These are phyloP conservation scores for Epinephelus malabaricus DNA, from an alignment of 2,797 vertebrate species.

Conservation along the genomic window DNA sequence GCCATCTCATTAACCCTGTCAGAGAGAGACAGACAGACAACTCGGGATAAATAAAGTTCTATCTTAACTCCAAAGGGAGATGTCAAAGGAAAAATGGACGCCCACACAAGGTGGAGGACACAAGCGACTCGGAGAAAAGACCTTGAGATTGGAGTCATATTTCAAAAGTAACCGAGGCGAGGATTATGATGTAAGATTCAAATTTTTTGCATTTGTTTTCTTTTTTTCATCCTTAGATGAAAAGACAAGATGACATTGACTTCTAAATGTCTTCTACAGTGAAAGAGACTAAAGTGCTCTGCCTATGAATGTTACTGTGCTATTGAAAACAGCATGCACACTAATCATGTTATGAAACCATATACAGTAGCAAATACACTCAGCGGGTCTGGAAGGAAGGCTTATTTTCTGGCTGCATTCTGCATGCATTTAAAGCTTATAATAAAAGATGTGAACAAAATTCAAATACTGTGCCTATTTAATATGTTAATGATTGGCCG, in stretches of 20 bases:
- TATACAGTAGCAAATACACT: neutral
- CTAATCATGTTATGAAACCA: neutral
- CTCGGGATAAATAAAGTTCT: neutral
- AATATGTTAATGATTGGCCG: constrained; percentile 31
- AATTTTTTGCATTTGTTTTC: constrained; percentile 19
- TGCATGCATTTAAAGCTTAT: neutral
- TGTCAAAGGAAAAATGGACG: constrained; percentile 54
- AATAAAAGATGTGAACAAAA: neutral
- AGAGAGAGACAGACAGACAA: constrained; percentile 53
- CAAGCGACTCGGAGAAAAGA: constrained; percentile 6
- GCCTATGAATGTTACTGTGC: neutral
- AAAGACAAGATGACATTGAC: constrained; percentile 37
- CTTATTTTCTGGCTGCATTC: neutral
- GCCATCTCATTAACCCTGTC: constrained; percentile 79
- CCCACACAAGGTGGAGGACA: constrained; percentile 34
- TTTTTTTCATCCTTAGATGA: constrained; percentile 25
- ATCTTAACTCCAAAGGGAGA: constrained; percentile 56
- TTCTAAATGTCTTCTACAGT: constrained; percentile 30
- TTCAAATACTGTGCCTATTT: constrained; percentile 16
- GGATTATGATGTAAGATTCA: constrained; percentile 18
- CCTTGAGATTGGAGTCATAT: constrained; percentile 26
- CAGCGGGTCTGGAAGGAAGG: neutral
- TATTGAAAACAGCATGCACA: constrained; percentile 4
- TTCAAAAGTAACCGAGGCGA: constrained; percentile 27
- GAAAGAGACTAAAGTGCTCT: neutral